Base-by-base conservation (phyloP, 2,113 vertebrate species). In the Vombatus ursinus region DNA sequence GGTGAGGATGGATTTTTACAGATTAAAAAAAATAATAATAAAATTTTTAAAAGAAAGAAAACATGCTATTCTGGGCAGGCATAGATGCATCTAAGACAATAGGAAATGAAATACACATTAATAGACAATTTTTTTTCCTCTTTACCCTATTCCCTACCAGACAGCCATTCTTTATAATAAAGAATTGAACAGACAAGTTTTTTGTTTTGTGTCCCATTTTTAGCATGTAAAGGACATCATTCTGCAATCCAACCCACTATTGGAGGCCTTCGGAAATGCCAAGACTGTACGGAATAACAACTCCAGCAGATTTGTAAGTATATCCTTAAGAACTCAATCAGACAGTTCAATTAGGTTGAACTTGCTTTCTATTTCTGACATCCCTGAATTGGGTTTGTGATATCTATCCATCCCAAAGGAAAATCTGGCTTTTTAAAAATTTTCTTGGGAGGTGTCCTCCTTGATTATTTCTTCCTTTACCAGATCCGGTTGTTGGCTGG, bases 201-300 rank as follows among this genome's bases (percentile, higher is more conserved):
- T 84, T 84, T 44, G 37, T 23, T 84, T 84, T 84, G 37, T 84
- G 68, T 84, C 7, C n/a, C n/a, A 84, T 84, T 84, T 84, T 84
- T 97, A 99, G 99, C 99, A 99, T 6, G 99, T 99, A 97, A 99
- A 99, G 98, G 99, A 99, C 98, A 99, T 99, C 97, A 99, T 99
- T 97, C 98, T 99, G 6, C 99, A 99, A 97, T 99, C 99, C 97
- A 99, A 99, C 97, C 99, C 99, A 0, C 98, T 99, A 95, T 98
- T 99, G 50, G 99, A 99, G 97, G 99, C 99, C 94, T 99, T 99
- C 31, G 99, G 99, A 61, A 99, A 99, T 0, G 99, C 99, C 97
- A 99, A 99, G 98, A 99, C 99, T 0, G 98, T 99, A 44, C 99
- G 99, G 96, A 99, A 99, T 99, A 99, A 99, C 99, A 99, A 99